Conservation (phyloP, 2,888 invertebrate genomes). For the Operophtera brumata region DNA sequence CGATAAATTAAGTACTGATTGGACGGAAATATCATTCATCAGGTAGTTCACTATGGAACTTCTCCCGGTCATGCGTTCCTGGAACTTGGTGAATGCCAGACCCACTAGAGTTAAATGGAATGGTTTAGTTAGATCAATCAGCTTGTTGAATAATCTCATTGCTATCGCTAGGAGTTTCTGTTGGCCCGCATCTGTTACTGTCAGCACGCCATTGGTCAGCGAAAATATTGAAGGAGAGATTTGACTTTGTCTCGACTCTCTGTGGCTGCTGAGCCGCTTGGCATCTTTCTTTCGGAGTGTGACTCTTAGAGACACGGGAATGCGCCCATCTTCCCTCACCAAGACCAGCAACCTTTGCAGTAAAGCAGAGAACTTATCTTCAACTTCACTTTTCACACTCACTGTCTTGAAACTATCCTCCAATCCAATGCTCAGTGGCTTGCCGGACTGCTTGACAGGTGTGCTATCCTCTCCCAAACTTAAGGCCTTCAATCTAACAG, state of each 20-base stretch:
- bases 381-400: constrained; percentile 86
- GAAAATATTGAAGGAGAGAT: constrained; percentile 84
- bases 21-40: constrained; percentile 88
- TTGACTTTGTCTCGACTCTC: constrained; percentile 88
- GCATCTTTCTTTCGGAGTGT: constrained; percentile 87
- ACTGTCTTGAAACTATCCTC: constrained; percentile 90
- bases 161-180: constrained; percentile 85
- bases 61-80: constrained; percentile 84
- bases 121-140: constrained; percentile 85
- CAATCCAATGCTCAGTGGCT: constrained; percentile 88
- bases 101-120: constrained; percentile 90
- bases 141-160: constrained; percentile 88
- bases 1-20: constrained; percentile 85
- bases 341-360: constrained; percentile 85
- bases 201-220: constrained; percentile 69
- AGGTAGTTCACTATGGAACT: constrained; percentile 88
- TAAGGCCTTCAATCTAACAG: constrained; percentile 84
- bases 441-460: constrained; percentile 86
- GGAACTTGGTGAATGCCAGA: constrained; percentile 90
- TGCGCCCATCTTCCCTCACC: constrained; percentile 88
- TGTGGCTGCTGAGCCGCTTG: constrained; percentile 83
- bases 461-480: constrained; percentile 88
- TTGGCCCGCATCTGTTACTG: constrained; percentile 77
- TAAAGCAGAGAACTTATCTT: constrained; percentile 85
- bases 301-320: constrained; percentile 87